These are phyloP conservation scores for Rhogogaster chlorosoma DNA, from an alignment of 2,888 invertebrate species.

Conservation along the genomic window DNA sequence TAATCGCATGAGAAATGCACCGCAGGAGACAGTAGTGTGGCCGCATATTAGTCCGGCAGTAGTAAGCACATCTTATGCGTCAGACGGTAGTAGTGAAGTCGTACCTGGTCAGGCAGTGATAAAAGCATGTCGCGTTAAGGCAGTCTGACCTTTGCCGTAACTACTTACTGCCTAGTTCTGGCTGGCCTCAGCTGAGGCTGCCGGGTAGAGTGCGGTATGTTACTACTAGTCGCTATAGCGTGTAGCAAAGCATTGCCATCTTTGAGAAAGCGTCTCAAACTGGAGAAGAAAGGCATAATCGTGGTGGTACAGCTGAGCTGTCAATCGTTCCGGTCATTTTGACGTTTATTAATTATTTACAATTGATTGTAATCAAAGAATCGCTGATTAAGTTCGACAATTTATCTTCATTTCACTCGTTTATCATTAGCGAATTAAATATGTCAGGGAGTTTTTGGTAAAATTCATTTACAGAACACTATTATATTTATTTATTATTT, in stretches of 20 bases:
- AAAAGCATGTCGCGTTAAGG: not conserved
- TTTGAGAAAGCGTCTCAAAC: not conserved
- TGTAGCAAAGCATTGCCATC: conserved; percentile 14
- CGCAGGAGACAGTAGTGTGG: not conserved
- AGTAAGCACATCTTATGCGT: not conserved
- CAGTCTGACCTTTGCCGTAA: conserved; percentile 11
- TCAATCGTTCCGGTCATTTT: not conserved
- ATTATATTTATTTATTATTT: not conserved
- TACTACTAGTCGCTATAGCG: not conserved
- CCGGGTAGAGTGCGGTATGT: not conserved
- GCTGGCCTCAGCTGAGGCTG: not conserved
- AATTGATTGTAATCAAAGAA: not conserved
- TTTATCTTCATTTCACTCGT: not conserved
- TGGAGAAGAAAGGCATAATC: not conserved
- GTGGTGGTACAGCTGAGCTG: not conserved
- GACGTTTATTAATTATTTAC: conserved; percentile 19
- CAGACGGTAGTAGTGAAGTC: not conserved
- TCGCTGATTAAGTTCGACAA: not conserved
- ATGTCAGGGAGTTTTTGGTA: not conserved
- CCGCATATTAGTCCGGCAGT: not conserved
- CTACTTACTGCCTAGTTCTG: not conserved
- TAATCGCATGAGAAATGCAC: not conserved
- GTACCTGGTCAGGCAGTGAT: not conserved
- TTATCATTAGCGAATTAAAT: not conserved
- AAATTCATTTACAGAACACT: not conserved